Conservation (phyloP, 1,140 invertebrate species). For the Macrobrachium nipponense region DNA sequence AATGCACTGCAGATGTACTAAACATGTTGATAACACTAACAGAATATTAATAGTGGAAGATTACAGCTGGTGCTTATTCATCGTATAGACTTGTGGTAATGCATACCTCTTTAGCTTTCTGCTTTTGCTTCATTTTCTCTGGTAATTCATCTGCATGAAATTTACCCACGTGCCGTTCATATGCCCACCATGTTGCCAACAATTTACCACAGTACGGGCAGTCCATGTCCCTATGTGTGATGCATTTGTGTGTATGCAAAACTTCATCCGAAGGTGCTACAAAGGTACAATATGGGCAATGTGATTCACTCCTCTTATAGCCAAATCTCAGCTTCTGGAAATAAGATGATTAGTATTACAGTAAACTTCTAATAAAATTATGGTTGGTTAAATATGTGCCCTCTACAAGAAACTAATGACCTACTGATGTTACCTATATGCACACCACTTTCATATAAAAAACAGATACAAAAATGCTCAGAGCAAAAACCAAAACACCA, state of each 20-base stretch:
- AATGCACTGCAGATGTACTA: too few relatives aligned
- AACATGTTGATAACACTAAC: background rate
- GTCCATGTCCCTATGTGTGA: slow-evolving; percentile 39
- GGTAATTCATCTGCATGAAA: slow-evolving; percentile 26
- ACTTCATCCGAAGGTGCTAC: slow-evolving; percentile 1
- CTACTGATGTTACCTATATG: too few relatives aligned
- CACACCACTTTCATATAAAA: too few relatives aligned
- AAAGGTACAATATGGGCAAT: slow-evolving; percentile 38
- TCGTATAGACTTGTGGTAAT: background rate
- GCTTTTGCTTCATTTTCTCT: slow-evolving; percentile 28
- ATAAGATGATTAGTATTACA: too few relatives aligned
- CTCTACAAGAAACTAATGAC: too few relatives aligned
- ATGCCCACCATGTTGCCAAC: slow-evolving; percentile 37
- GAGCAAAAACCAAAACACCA: too few relatives aligned
- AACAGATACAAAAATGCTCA: too few relatives aligned
- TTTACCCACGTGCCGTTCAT: slow-evolving; percentile 30
- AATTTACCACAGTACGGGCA: slow-evolving; percentile 45
- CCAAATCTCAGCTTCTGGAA: too few relatives aligned
- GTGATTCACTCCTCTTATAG: too few relatives aligned
- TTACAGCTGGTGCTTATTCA: background rate
- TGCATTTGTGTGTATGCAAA: slow-evolving; percentile 34
- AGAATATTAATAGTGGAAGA: background rate
- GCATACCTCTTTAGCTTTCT: slow-evolving; percentile 18
- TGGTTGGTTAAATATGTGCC: too few relatives aligned
- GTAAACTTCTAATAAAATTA: too few relatives aligned